Conservation (phyloP, 2,797 vertebrate genomes). For the Gobionotothen gibberifrons region DNA sequence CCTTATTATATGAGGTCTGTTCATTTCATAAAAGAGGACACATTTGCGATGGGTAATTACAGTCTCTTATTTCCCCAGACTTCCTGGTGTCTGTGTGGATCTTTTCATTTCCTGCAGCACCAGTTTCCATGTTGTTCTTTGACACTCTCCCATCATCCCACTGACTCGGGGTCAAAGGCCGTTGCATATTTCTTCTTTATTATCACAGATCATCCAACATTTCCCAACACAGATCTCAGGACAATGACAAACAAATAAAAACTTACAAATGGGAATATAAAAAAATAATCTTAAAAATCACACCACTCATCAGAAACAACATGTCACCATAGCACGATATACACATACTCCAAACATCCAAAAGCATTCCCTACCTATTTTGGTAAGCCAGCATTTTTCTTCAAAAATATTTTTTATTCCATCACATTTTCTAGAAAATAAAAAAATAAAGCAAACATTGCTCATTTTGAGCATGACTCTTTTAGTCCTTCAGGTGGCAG, state of each 20-base stretch:
- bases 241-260: constrained; percentile 72
- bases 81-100: background rate
- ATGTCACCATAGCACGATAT: constrained; percentile 72
- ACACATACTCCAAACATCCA: constrained; percentile 81
- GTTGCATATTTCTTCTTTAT: constrained; percentile 85
- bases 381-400: constrained; percentile 79
- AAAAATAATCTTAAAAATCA: constrained; percentile 73
- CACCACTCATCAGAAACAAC: constrained; percentile 75
- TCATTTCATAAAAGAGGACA: background rate
- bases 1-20: too few relatives aligned
- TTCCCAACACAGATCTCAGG: constrained; percentile 79
- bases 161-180: constrained; percentile 40
- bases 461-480: constrained; percentile 69
- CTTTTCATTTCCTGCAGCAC: constrained; percentile 14
- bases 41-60: background rate
- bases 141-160: constrained; percentile 22
- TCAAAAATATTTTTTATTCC: constrained; percentile 79
- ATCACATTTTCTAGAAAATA: constrained; percentile 76
- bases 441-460: constrained; percentile 80
- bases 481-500: constrained; percentile 75
- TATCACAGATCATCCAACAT: constrained; percentile 82
- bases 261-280: constrained; percentile 80
- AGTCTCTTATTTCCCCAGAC: constrained; percentile 7
- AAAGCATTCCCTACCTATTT: constrained; percentile 69
- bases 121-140: background rate